These are phyloP conservation scores for Ormyrus labotus DNA, from an alignment of 2,888 invertebrate species.

Conservation along the genomic window DNA sequence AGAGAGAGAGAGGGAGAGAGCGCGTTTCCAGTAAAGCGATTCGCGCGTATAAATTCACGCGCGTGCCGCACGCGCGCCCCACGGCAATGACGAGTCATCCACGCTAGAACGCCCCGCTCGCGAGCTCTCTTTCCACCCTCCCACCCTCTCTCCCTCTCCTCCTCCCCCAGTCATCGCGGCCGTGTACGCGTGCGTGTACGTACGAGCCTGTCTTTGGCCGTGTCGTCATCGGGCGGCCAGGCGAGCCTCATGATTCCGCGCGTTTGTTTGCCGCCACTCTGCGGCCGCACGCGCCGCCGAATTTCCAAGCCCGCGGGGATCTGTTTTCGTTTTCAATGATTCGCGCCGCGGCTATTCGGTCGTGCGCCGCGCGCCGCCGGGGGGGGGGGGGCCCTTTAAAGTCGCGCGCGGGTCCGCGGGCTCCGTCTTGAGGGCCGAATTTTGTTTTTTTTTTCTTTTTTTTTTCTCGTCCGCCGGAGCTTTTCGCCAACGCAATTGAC, in stretches of 20 bases:
- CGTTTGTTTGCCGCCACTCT: conserved; percentile 74
- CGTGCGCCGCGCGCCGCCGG: conserved; percentile 46
- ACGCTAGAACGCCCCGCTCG: conserved; percentile 73
- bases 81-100: conserved; percentile 76
- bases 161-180: neutral
- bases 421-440: neutral
- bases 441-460: neutral
- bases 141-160: neutral
- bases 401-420: neutral
- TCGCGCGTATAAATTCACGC: conserved; percentile 54
- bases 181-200: conserved; percentile 47
- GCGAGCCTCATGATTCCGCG: conserved; percentile 73
- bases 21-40: conserved; percentile 54
- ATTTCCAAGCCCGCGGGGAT: conserved; percentile 74
- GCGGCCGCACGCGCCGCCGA: conserved; percentile 74
- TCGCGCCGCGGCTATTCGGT: conserved; percentile 73
- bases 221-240: conserved; percentile 60
- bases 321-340: conserved; percentile 76
- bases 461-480: neutral
- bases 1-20: conserved; percentile 32
- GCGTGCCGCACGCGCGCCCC: conserved; percentile 66
- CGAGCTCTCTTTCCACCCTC: conserved; percentile 21
- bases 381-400: neutral
- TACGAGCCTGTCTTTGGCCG: conserved; percentile 59
- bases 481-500: neutral